Percentiles rank a stretch among this genome's conserved stretches.
Evolutionary conservation across 1,140 invertebrate genomes (phyloP).

Genomic region (Zaprionus africanus): DNA sequence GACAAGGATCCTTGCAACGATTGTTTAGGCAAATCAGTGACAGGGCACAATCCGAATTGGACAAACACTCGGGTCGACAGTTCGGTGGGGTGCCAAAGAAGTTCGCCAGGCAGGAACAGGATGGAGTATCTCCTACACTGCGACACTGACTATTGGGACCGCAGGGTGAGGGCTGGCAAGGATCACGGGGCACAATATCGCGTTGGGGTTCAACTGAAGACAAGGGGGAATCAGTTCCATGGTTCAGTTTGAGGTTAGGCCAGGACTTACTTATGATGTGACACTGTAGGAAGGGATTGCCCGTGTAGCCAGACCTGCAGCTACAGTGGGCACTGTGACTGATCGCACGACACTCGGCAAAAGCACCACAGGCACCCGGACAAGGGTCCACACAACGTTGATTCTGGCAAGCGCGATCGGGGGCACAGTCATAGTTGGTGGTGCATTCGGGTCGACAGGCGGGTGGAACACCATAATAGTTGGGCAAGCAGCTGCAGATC

Average conservation of each 20-base stretch:
- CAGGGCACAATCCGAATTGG: slow-evolving; percentile 88
- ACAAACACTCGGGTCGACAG: slow-evolving; percentile 88
- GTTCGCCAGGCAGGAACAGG: slow-evolving; percentile 87
- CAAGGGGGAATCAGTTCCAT: background rate
- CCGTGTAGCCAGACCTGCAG: slow-evolving; percentile 86
- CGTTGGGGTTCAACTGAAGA: slow-evolving; percentile 70
- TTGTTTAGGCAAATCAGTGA: slow-evolving; percentile 87
- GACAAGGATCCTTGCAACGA: slow-evolving; percentile 90
- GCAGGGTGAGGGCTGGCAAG: slow-evolving; percentile 91
- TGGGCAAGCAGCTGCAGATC: slow-evolving; percentile 88
- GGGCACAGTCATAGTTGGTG: slow-evolving; percentile 88
- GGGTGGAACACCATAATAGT: slow-evolving; percentile 88
- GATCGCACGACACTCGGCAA: slow-evolving; percentile 87
- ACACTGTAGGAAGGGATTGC: slow-evolving; percentile 87
- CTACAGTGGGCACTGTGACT: slow-evolving; percentile 89
- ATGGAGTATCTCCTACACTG: slow-evolving; percentile 86
- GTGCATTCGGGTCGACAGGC: slow-evolving; percentile 88
- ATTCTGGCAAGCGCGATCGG: slow-evolving; percentile 88
- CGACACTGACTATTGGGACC: slow-evolving; percentile 90
- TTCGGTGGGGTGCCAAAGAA: slow-evolving; percentile 89
- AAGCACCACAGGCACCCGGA: slow-evolving; percentile 88
- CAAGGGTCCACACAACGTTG: slow-evolving; percentile 89
- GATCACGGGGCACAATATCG: slow-evolving; percentile 84
- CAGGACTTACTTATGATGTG: slow-evolving; percentile 87
- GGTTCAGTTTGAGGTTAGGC: background rate